These are phyloP conservation scores for Orthonyx spaldingii DNA, from an alignment of 2,113 vertebrate genomes.

Conservation along the genomic window DNA sequence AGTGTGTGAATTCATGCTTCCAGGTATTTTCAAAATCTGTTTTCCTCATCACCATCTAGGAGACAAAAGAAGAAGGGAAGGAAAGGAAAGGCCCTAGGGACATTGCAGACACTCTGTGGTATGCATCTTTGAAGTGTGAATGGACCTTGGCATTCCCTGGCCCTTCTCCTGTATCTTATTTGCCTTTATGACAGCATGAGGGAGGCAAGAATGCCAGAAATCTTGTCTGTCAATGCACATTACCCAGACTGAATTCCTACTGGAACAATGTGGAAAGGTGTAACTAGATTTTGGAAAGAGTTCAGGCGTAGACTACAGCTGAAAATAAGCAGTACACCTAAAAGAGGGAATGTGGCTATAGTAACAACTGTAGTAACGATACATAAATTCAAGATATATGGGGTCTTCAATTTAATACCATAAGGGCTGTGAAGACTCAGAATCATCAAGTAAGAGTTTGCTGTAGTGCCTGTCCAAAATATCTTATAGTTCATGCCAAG, in stretches of 20 bases:
- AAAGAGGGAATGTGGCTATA: neutral
- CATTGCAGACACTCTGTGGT: neutral
- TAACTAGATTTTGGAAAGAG: neutral
- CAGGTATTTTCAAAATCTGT: slow-evolving; percentile 21
- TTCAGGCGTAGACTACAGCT: neutral
- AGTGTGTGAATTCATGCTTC: neutral
- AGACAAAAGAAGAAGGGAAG: neutral
- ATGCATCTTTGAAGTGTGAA: slow-evolving; percentile 1
- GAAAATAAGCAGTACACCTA: neutral
- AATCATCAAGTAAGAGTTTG: neutral
- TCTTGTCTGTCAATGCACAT: neutral
- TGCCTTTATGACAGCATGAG: neutral
- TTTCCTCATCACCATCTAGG: neutral
- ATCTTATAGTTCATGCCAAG: neutral
- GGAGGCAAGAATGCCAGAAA: neutral
- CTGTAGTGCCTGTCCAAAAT: neutral
- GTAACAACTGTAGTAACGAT: neutral
- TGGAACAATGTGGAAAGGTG: neutral
- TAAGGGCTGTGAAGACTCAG: neutral
- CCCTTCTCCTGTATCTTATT: neutral
- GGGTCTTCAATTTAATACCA: neutral
- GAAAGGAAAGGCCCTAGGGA: neutral
- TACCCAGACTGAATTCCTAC: neutral
- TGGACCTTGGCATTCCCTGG: neutral
- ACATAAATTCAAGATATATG: neutral